Evolutionary conservation across 2,797 vertebrate genomes (phyloP).

Genomic region (Arctocebus calabarensis): DNA sequence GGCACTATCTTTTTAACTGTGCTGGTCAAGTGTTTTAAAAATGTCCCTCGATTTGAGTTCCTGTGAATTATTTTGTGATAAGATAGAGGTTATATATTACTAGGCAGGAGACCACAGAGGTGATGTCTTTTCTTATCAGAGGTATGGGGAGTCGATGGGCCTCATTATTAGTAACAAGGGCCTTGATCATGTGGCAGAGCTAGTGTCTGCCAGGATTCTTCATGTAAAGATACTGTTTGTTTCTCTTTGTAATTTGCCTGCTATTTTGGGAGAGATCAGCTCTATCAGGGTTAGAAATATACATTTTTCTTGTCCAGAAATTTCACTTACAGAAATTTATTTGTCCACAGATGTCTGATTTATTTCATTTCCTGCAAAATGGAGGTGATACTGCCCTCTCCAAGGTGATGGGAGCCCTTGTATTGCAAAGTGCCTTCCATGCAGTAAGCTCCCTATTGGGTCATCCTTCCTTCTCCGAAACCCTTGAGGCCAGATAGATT

Average conservation of each 20-base stretch:
- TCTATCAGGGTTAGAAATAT: neutral
- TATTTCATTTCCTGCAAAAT: neutral
- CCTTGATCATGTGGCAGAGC: neutral
- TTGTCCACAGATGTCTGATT: neutral
- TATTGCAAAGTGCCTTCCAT: neutral
- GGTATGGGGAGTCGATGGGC: neutral
- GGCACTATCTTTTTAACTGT: neutral
- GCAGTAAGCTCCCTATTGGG: neutral
- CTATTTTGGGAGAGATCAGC: neutral
- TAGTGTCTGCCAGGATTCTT: neutral
- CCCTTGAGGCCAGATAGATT: neutral
- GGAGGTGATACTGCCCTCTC: neutral
- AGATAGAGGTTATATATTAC: neutral
- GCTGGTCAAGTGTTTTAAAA: neutral
- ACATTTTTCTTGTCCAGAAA: neutral
- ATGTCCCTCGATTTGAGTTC: neutral
- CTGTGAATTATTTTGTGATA: neutral
- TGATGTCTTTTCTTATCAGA: rapidly evolving
- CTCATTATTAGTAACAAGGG: neutral
- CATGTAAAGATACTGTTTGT: neutral
- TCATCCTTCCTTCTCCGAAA: neutral
- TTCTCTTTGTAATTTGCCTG: neutral
- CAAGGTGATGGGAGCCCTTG: neutral
- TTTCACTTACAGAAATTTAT: neutral
- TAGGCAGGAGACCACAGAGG: neutral